Percentiles rank a stretch among this genome's conserved stretches.
These are phyloP conservation scores for Loxodonta africana DNA, from an alignment of 2,113 vertebrate species.

Conservation along the genomic window DNA sequence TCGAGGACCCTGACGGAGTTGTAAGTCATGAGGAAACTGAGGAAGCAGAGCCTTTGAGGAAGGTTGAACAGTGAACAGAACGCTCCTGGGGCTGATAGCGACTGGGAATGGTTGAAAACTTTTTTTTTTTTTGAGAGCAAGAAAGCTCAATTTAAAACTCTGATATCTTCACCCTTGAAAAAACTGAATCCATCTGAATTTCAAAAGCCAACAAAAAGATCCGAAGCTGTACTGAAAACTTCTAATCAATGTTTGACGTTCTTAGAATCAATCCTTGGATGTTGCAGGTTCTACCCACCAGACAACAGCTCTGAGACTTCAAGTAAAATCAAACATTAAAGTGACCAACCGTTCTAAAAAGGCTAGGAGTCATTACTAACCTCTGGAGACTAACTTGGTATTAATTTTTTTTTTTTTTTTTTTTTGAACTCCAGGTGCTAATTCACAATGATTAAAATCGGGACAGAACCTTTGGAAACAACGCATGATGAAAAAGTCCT, in stretches of 20 bases:
- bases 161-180: not conserved
- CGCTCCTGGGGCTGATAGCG: fast-evolving
- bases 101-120: not conserved
- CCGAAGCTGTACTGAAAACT: not conserved
- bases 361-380: fast-evolving
- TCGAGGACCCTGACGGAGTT: not conserved
- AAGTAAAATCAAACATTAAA: not conserved
- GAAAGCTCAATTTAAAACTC: not conserved
- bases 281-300: not conserved
- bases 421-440: not conserved
- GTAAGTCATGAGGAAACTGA: not conserved
- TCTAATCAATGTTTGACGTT: not conserved
- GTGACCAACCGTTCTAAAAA: not conserved
- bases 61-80: fast-evolving
- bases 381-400: not conserved
- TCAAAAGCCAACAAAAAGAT: not conserved
- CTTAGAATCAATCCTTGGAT: not conserved
- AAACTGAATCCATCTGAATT: not conserved
- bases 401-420: too few species aligned
- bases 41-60: not conserved
- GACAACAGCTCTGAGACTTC: not conserved
- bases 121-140: not conserved
- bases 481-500: not conserved
- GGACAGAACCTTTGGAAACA: not conserved
- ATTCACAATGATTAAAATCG: not conserved